A percentile compares a stretch with the other conserved stretches of the same genome.
These are phyloP conservation scores for Xanthorhoe designata DNA, from an alignment of 2,888 invertebrate species.

Conservation along the genomic window DNA sequence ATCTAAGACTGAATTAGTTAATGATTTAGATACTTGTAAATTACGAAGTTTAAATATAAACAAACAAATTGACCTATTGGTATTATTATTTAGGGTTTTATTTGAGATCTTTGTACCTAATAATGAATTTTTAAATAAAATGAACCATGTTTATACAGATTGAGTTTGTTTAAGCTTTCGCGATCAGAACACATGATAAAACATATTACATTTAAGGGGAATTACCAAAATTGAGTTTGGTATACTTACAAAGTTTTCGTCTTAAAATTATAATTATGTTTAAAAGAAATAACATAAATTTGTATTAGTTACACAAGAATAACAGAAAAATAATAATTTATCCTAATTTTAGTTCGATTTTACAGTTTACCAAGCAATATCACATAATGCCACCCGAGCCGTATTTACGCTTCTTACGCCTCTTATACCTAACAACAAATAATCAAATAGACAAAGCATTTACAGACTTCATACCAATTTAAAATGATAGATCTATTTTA, in stretches of 20 bases:
- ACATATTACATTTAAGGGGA: too few relatives aligned
- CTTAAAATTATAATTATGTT: too few relatives aligned
- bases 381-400: slow-evolving; percentile 66
- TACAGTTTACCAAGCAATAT: slow-evolving; percentile 59
- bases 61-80: not conserved
- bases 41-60: not conserved
- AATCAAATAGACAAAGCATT: slow-evolving; percentile 15
- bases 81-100: too few relatives aligned
- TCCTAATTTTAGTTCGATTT: slow-evolving; percentile 6
- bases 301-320: too few relatives aligned
- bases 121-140: too few relatives aligned
- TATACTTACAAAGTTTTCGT: too few relatives aligned
- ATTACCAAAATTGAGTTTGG: too few relatives aligned
- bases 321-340: slow-evolving; percentile 16
- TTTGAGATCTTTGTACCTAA: too few relatives aligned
- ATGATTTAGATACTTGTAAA: not conserved
- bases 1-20: not conserved
- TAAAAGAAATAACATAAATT: too few relatives aligned
- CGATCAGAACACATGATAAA: too few relatives aligned
- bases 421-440: slow-evolving; percentile 16
- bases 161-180: too few relatives aligned
- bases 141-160: too few relatives aligned
- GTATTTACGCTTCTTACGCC: slow-evolving; percentile 34
- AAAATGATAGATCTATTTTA: not conserved
- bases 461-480: not conserved